phyloP scores from a whole-genome alignment of 92 coral and sea anemone species.

The Isaurus tuberculatus region DNA sequence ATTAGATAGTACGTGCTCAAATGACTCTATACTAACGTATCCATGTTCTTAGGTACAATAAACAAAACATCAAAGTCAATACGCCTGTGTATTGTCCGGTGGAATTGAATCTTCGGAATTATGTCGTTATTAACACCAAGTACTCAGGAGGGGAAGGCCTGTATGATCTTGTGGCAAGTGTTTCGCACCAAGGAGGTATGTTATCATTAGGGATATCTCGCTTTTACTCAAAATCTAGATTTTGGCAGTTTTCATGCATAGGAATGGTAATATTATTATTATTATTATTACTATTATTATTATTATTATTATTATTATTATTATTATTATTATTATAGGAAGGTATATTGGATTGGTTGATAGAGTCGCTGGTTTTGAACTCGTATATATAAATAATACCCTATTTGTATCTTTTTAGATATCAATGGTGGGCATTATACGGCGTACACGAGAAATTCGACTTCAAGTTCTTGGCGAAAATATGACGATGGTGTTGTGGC shows the following conservation, averaged over 20 bases:
- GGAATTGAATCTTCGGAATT: slow-evolving; percentile 68
- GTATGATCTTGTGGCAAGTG: slow-evolving; percentile 74
- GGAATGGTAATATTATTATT: too few species aligned
- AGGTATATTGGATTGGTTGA: too few species aligned
- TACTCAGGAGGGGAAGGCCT: slow-evolving; percentile 51
- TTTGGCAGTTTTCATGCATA: neutral
- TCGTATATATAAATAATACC: too few species aligned
- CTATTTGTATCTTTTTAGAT: neutral
- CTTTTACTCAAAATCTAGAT: too few species aligned
- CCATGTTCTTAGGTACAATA: slow-evolving; percentile 62
- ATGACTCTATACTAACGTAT: too few species aligned
- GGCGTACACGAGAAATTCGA: slow-evolving; percentile 30
- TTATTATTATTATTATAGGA: too few species aligned
- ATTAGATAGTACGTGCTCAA: too few species aligned
- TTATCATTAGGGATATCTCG: neutral
- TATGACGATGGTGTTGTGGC: slow-evolving; percentile 42
- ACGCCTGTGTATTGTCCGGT: slow-evolving; percentile 76
- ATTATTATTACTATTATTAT: too few species aligned
- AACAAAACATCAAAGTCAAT: slow-evolving; percentile 65
- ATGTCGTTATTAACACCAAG: slow-evolving; percentile 14
- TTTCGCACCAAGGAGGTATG: slow-evolving; percentile 88
- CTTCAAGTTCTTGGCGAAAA: slow-evolving; percentile 26
- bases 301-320: too few species aligned
- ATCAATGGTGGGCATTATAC: slow-evolving; percentile 31
- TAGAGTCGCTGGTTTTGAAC: too few species aligned